Base-by-base conservation (phyloP, 2,888 invertebrate genomes). In the Auanema freiburgensis region DNA sequence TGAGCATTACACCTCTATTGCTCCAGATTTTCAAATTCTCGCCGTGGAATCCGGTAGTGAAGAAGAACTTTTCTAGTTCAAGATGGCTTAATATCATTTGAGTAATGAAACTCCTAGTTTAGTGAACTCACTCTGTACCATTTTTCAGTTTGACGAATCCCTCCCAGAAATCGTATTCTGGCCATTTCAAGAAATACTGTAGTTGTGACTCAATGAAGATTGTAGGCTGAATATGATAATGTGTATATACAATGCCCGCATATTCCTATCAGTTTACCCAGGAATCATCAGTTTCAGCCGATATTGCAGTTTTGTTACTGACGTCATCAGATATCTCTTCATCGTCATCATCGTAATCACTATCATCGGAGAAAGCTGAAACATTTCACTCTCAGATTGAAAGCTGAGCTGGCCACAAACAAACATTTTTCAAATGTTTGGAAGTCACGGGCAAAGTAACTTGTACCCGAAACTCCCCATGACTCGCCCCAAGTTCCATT, bases 31-130 rank as follows among this genome's bases (percentile, higher is more conserved):
- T 67, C 57, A 81, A 55, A 33, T 78, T 57, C 24, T 78, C 67
- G 18, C 81, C 81, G 52, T 82, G 79, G 59, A 77, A 81, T 6
- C 78, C 80, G n/a, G 79, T 76, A 12, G 79, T 80, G 67, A 81
- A 78, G 69, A 81, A 81, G 71, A 81, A 81, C 14, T 69, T 66
- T 44, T 82, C 78, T 24, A 81, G 66, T n/a, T 65, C 70, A 23
- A 74, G 54, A 21, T 69, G 66, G 18, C 75, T 73, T 33, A 54
- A 63, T 40, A 16, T n/a, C 14, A 18, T 16, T 2, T 18, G 57
- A 12, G 21, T 57, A 49, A 57, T 14, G 43, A 10, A 58, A 33
- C 23, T 23, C n/a, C 2, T 55, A 12, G 18, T 25, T 54, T 11
- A 16, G 42, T 40, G 54, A 23, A 5, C 21, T 40, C 8, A 33